Conservation (phyloP, 2,113 vertebrate genomes). For the Nematolebias whitei region DNA sequence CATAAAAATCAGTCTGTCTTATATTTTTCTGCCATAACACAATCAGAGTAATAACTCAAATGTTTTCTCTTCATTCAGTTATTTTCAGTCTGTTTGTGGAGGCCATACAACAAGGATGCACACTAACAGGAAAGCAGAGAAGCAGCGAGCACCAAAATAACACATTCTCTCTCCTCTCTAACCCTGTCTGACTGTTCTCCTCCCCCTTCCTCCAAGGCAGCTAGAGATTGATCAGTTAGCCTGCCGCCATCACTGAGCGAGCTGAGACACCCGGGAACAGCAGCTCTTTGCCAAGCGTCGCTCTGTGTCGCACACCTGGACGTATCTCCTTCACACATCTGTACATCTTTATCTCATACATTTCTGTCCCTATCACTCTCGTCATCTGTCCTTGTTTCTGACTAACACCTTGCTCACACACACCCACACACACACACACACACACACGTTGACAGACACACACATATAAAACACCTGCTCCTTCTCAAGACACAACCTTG, state of each 20-base stretch:
- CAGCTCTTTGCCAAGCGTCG: constrained; percentile 6
- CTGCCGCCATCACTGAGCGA: constrained; percentile 48
- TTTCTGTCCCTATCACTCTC: constrained; percentile 52
- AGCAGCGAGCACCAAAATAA: constrained; percentile 28
- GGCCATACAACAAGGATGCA: constrained; percentile 12
- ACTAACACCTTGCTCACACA: constrained; percentile 29
- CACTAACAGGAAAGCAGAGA: constrained; percentile 36
- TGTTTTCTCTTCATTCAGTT: too few relatives aligned
- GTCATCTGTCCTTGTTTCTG: constrained; percentile 47
- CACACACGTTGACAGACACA: background rate
- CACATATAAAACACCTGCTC: constrained; percentile 52
- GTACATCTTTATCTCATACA: constrained; percentile 53
- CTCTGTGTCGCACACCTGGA: constrained; percentile 53
- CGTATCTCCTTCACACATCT: constrained; percentile 56
- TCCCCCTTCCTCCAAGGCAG: constrained; percentile 44
- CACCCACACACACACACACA: constrained; percentile 12
- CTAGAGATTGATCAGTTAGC: constrained; percentile 71
- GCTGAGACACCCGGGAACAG: constrained; percentile 23
- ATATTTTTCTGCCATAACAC: constrained; percentile 4
- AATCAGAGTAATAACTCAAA: background rate
- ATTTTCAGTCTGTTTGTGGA: background rate
- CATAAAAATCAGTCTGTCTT: constrained; percentile 6
- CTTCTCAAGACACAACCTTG: constrained; percentile 60
- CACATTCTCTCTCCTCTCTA: constrained; percentile 37
- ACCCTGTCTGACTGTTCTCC: constrained; percentile 49